Conservation (phyloP, 2,113 vertebrate genomes). For the Parus major region DNA sequence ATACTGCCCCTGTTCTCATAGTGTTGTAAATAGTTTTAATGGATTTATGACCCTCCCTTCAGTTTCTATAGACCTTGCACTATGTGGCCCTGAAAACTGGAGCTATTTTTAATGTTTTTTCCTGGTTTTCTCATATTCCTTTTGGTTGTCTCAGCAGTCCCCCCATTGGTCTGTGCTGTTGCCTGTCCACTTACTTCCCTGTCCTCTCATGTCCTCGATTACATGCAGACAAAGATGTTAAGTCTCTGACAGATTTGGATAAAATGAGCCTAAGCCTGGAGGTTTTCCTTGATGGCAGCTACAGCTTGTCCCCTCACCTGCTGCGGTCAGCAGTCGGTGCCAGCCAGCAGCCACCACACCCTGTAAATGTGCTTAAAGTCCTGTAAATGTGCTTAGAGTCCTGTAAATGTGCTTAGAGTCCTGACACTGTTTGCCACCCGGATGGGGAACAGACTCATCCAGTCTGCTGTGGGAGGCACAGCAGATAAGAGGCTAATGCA, state of each 20-base stretch:
- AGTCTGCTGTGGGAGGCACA: neutral
- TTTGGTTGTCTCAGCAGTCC: neutral
- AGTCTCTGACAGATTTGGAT: neutral
- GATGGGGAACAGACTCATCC: neutral
- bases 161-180: neutral
- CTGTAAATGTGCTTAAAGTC: neutral
- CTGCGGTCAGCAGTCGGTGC: neutral
- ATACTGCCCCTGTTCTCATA: neutral
- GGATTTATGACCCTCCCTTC: neutral
- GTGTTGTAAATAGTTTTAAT: neutral
- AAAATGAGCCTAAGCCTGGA: neutral
- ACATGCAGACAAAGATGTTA: neutral
- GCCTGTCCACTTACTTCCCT: neutral
- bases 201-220: neutral
- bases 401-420: neutral
- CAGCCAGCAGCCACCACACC: rapidly evolving
- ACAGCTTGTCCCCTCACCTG: neutral
- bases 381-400: neutral
- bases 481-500: neutral
- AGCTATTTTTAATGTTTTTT: neutral
- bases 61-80: neutral
- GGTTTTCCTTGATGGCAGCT: neutral
- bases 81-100: neutral
- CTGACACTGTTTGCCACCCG: neutral
- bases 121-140: neutral